Evolutionary conservation across 2,888 invertebrate genomes (phyloP).

Genomic region (Eubasilissa splendida): DNA sequence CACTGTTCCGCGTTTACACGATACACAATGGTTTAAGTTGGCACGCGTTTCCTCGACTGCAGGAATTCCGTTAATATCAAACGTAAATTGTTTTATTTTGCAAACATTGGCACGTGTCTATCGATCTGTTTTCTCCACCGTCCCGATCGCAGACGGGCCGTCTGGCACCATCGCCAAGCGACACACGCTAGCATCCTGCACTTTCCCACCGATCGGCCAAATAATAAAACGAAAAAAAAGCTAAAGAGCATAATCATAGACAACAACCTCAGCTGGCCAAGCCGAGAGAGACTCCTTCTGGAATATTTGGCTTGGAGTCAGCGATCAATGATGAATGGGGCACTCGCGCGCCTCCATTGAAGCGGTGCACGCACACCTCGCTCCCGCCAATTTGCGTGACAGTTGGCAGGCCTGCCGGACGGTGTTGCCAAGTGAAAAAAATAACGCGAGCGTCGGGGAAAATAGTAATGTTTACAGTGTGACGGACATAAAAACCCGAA

Average conservation of each 20-base stretch:
- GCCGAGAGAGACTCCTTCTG: slow-evolving; percentile 28
- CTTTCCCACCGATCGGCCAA: slow-evolving; percentile 24
- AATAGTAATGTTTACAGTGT: slow-evolving; percentile 5
- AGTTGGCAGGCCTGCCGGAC: slow-evolving; percentile 29
- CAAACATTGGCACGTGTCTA: slow-evolving; percentile 36
- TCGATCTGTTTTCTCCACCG: slow-evolving; percentile 33
- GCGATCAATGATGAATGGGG: slow-evolving; percentile 33
- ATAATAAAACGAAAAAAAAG: slow-evolving; percentile 30
- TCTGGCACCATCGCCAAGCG: slow-evolving; percentile 23
- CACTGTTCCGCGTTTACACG: no score
- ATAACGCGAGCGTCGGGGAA: slow-evolving; percentile 12
- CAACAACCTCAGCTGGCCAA: background rate
- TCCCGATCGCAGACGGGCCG: slow-evolving; percentile 3
- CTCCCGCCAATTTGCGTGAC: slow-evolving; percentile 29
- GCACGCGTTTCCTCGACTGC: background rate
- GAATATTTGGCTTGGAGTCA: slow-evolving; percentile 41
- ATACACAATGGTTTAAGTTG: background rate
- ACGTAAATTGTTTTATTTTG: slow-evolving; percentile 18
- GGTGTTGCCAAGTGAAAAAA: slow-evolving; percentile 41
- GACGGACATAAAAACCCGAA: slow-evolving; percentile 4
- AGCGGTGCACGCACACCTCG: slow-evolving; percentile 9
- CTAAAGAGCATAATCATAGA: background rate
- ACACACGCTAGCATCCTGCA: slow-evolving; percentile 20
- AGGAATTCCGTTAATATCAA: background rate
- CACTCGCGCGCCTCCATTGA: slow-evolving; percentile 7